Percentiles rank a stretch among this genome's conserved stretches.
phyloP scores from a whole-genome alignment of 1,140 invertebrate genomes.

The Pseudomyrmex dendroicus region DNA sequence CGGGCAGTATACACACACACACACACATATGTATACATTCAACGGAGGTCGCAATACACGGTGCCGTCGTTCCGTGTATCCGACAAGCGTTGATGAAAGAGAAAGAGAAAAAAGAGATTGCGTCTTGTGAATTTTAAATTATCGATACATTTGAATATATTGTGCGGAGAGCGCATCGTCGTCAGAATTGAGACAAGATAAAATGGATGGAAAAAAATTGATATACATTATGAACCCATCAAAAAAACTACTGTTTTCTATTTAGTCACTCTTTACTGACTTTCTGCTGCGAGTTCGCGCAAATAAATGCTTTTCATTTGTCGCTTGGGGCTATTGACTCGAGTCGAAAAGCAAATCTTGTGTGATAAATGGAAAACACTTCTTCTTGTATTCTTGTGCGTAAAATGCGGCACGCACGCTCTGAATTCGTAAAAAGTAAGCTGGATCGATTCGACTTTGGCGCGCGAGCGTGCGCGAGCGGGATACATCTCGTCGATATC shows the following conservation, averaged over 20 bases:
- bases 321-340: too few relatives aligned
- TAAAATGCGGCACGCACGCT: constrained; percentile 13
- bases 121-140: constrained; percentile 28
- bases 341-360: too few relatives aligned
- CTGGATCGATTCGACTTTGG: constrained; percentile 31
- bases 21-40: too few relatives aligned
- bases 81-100: background rate
- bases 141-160: background rate
- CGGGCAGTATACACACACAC: too few relatives aligned
- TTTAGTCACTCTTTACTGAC: too few relatives aligned
- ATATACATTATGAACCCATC: constrained; percentile 2
- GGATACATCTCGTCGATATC: background rate
- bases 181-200: too few relatives aligned
- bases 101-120: background rate
- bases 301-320: too few relatives aligned
- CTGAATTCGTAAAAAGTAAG: constrained; percentile 6
- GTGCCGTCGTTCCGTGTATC: background rate
- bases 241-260: background rate
- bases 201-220: constrained; percentile 1
- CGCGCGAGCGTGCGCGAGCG: constrained; percentile 12
- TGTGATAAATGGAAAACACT: too few relatives aligned
- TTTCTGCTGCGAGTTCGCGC: too few relatives aligned
- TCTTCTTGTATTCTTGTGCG: constrained; percentile 4
- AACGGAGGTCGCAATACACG: background rate
- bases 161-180: too few relatives aligned